Evolutionary conservation across 2,888 invertebrate genomes (phyloP).

Genomic region (Drosophila nigritarsus): DNA sequence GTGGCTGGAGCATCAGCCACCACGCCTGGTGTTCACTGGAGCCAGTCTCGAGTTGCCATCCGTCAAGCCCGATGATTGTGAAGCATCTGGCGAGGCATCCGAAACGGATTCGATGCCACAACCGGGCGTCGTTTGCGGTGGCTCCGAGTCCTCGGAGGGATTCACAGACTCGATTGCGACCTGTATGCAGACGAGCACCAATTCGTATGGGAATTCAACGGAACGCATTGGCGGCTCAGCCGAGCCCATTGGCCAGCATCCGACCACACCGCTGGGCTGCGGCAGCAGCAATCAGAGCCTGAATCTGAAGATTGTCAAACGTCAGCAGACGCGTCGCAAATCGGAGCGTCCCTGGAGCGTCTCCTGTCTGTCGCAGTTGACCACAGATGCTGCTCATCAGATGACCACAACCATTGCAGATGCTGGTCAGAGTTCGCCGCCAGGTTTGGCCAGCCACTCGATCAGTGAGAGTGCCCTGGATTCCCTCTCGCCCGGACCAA

Average conservation of each 20-base stretch:
- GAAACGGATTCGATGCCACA: conserved; percentile 86
- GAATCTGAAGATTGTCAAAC: conserved; percentile 87
- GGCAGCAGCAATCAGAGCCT: conserved; percentile 83
- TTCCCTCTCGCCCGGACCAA: conserved; percentile 87
- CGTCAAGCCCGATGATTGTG: conserved; percentile 87
- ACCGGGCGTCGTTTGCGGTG: conserved; percentile 84
- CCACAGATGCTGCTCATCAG: conserved; percentile 84
- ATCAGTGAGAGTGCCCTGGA: conserved; percentile 96
- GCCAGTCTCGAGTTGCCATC: conserved; percentile 36
- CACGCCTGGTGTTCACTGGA: conserved; percentile 65
- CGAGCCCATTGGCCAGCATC: conserved; percentile 85
- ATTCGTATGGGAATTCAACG: conserved; percentile 86
- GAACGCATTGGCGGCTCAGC: conserved; percentile 87
- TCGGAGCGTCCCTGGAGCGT: conserved; percentile 93
- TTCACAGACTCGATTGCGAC: conserved; percentile 91
- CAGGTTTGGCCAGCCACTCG: conserved; percentile 89
- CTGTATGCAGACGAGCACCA: conserved; percentile 86
- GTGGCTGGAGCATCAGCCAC: conserved; percentile 85
- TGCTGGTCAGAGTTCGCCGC: conserved; percentile 83
- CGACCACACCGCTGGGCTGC: conserved; percentile 48
- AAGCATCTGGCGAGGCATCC: conserved; percentile 95
- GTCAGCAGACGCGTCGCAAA: conserved; percentile 83
- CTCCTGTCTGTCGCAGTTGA: conserved; percentile 92
- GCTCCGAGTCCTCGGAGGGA: conserved; percentile 91
- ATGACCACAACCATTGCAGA: conserved; percentile 82